Evolutionary conservation across 2,113 vertebrate species (phyloP).

Genomic region (Malaclemys terrapin): DNA sequence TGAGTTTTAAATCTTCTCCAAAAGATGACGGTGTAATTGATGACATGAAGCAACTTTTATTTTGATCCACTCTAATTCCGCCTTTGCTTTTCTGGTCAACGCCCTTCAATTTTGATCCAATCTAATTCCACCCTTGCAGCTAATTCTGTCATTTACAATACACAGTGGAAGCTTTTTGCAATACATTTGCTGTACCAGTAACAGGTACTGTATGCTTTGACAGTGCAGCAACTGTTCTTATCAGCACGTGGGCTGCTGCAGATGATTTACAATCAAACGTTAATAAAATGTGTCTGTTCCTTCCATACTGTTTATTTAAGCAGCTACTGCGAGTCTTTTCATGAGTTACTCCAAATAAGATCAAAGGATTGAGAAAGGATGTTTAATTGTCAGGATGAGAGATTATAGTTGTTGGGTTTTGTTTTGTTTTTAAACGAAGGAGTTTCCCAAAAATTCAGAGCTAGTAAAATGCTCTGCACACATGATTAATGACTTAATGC

Average conservation of each 20-base stretch:
- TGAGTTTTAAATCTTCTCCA: conserved; percentile 18
- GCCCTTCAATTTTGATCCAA: not conserved
- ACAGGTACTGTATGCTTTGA: conserved; percentile 25
- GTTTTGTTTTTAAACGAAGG: conserved; percentile 55
- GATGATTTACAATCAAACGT: conserved; percentile 62
- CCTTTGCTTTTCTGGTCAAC: not conserved
- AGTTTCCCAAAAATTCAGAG: conserved; percentile 72
- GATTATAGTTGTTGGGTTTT: conserved; percentile 28
- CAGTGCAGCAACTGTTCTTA: conserved; percentile 35
- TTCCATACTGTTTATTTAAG: conserved; percentile 69
- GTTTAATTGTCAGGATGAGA: conserved; percentile 55
- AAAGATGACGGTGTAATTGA: conserved; percentile 25
- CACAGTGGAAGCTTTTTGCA: conserved; percentile 15
- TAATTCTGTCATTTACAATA: conserved; percentile 34
- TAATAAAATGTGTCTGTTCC: conserved; percentile 70
- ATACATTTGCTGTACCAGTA: not conserved
- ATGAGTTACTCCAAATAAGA: conserved; percentile 65
- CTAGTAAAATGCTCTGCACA: conserved; percentile 67
- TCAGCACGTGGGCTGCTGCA: conserved; percentile 20
- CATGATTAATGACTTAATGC: conserved; percentile 73
- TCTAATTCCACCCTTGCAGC: not conserved
- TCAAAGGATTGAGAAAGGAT: conserved; percentile 74
- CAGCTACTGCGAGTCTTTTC: conserved; percentile 63
- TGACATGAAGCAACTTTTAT: conserved; percentile 28
- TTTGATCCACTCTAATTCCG: conserved; percentile 42